Conservation (phyloP, 2,797 vertebrate genomes). For the Mormyrops boulengeri region DNA sequence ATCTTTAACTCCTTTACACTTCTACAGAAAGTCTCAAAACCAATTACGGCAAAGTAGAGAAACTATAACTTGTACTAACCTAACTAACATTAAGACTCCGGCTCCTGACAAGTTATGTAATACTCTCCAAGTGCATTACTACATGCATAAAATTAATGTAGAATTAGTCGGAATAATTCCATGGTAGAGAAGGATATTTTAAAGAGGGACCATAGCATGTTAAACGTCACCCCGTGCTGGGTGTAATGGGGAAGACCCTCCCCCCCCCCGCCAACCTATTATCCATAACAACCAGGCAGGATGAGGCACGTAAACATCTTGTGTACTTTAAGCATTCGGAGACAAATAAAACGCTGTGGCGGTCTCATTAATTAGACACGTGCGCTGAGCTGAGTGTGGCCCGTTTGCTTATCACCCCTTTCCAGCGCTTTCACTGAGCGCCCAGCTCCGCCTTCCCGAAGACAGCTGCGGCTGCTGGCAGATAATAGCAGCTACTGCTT, state of each 20-base stretch:
- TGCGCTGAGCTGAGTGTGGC: slow-evolving; percentile 54
- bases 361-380: slow-evolving; percentile 69
- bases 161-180: slow-evolving; percentile 62
- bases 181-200: slow-evolving; percentile 52
- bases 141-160: slow-evolving; percentile 44
- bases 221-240: slow-evolving; percentile 46
- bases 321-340: slow-evolving; percentile 35
- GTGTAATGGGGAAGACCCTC: background rate
- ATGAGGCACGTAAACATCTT: slow-evolving; percentile 40
- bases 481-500: background rate
- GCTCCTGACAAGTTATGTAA: background rate
- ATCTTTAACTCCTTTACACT: slow-evolving; percentile 11
- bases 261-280: slow-evolving; percentile 33
- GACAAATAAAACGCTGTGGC: slow-evolving; percentile 52
- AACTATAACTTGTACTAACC: background rate
- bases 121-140: slow-evolving; percentile 41
- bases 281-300: slow-evolving; percentile 67
- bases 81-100: background rate
- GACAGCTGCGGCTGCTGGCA: background rate
- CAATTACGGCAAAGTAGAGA: background rate
- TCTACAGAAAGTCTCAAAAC: background rate
- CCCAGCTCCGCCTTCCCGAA: background rate
- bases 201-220: slow-evolving; percentile 59
- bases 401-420: slow-evolving; percentile 59
- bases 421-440: slow-evolving; percentile 53